These are phyloP conservation scores for Drosophila buzzatii DNA, from an alignment of 2,888 invertebrate species.

Conservation along the genomic window DNA sequence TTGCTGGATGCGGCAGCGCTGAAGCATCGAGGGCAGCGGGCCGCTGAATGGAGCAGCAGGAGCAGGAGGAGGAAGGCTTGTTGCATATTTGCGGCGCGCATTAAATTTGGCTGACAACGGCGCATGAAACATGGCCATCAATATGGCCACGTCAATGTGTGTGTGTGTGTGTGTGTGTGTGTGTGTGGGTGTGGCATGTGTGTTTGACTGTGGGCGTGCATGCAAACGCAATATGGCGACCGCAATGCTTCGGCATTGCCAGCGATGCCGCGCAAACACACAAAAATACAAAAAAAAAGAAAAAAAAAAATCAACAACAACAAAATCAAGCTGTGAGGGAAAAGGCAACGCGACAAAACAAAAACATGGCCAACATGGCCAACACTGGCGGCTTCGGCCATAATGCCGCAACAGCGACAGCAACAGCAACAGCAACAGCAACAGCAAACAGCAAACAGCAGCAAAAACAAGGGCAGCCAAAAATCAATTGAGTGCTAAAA, in stretches of 20 bases:
- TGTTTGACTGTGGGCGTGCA: conserved; percentile 78
- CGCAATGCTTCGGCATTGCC: conserved; percentile 75
- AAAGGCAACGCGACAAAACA: conserved; percentile 34
- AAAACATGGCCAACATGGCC: conserved; percentile 33
- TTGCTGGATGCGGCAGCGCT: neutral
- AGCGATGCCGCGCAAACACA: conserved; percentile 30
- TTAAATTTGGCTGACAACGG: conserved; percentile 81
- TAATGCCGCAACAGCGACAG: conserved; percentile 50
- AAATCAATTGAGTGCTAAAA: conserved; percentile 81
- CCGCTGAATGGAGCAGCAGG: neutral
- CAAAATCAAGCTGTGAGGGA: neutral
- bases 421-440: conserved; percentile 19
- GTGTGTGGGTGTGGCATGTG: conserved; percentile 16
- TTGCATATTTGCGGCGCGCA: conserved; percentile 79
- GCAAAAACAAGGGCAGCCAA: conserved; percentile 46
- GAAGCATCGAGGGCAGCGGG: neutral
- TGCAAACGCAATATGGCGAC: conserved; percentile 84
- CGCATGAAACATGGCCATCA: conserved; percentile 80
- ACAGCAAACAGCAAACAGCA: conserved; percentile 31
- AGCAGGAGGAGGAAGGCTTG: conserved; percentile 1
- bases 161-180: neutral
- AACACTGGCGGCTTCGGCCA: conserved; percentile 31
- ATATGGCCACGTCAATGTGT: conserved; percentile 73
- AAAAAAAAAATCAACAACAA: neutral
- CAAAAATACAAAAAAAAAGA: neutral